Base-by-base conservation (phyloP, 2,797 vertebrate species). In the Pseudochaenichthys georgianus region DNA sequence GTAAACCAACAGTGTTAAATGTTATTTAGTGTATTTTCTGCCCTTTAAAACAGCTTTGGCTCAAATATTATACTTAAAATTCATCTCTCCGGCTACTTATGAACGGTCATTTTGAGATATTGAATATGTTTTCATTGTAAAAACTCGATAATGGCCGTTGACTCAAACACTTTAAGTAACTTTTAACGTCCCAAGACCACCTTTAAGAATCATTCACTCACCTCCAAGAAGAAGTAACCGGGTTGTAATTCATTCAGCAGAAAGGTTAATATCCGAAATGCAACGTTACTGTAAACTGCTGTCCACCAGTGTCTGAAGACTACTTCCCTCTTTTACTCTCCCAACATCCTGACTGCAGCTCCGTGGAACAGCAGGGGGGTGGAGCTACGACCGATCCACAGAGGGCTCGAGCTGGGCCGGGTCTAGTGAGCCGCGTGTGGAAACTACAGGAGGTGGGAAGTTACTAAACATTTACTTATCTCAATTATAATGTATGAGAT, bases 311-410 rank as follows among this genome's bases (percentile, higher is more conserved):
- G 41, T 51, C 34, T 38, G 34, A 47, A 63, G 57, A 31, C 58
- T 55, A 89, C 90, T 92, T 92, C 92, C 91, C 91, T 80, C 72
- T 91, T 84, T 76, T 71, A 70, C 52, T 43, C 67, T 72, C 70
- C 76, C 80, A 63, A 87, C 81, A 82, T 90, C 90, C 81, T 75
- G 12, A 64, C 13, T 41, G 70, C 19, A 1, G 70, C 70, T 75
- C 69, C 64, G 41, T 59, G 28, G 65, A 86, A 41, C 46, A 70
- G 65, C 54, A 9, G 50, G 65, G 28, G 80, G 90, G 89, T 75
- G 89, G 92, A 77, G 84, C 10, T 61, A 62, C 41, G 15, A 16
- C 23, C 12, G 3, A 42, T 51, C 77, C 52, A n/a, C 64, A 7
- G 62, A 78, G 12, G 60, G 52, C 50, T 3, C 13, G 63, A 23